phyloP scores from a whole-genome alignment of 2,113 vertebrate species.

The Eclectus roratus region DNA sequence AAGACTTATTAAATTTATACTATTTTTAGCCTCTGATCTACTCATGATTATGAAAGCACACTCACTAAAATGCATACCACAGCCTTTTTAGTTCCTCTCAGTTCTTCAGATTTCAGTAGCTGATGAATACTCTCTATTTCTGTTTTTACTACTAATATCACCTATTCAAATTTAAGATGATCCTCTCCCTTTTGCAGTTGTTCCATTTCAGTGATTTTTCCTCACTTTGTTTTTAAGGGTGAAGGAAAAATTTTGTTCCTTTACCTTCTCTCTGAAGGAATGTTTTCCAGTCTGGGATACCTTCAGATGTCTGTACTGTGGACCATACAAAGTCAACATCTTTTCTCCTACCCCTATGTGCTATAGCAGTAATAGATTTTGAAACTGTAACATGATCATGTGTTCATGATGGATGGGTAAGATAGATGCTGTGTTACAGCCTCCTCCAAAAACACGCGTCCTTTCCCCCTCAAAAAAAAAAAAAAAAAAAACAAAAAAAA shows the following conservation, averaged over 20 bases:
- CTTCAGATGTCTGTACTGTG: neutral
- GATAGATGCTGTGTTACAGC: neutral
- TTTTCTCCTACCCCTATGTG: neutral
- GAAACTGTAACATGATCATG: neutral
- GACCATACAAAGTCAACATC: neutral
- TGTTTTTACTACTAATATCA: neutral
- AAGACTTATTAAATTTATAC: neutral
- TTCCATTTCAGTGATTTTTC: neutral
- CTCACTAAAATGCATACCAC: neutral
- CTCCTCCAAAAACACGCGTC: rapidly evolving
- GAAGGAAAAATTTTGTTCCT: neutral
- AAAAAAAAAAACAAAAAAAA: no score
- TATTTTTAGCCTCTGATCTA: neutral
- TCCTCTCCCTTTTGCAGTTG: neutral
- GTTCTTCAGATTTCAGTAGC: neutral
- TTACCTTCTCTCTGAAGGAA: neutral
- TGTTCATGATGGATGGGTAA: neutral
- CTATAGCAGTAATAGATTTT: neutral
- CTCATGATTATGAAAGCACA: neutral
- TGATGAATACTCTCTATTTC: neutral
- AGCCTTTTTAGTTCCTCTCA: neutral
- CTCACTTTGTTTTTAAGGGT: neutral
- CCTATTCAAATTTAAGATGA: neutral
- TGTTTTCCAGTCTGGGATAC: neutral
- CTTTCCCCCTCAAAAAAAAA: neutral